Evolutionary conservation across 2,797 vertebrate species (phyloP), one percentile per base, ranked within the genome.

Genomic region (Pantherophis alleghaniensis): DNA sequence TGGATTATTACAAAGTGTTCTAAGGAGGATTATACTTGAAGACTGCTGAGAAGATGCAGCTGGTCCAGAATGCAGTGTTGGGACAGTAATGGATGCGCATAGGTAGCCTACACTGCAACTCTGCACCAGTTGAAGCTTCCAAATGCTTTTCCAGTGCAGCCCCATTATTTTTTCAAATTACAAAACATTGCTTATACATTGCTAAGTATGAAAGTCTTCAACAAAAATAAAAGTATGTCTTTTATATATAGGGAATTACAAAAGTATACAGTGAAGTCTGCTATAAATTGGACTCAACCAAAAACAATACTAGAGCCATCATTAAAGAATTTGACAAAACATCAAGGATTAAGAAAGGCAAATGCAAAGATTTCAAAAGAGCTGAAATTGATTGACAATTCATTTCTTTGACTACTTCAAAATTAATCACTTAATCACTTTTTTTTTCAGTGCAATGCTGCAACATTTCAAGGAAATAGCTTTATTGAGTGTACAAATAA

Each of bases 321-420:
- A 89, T 86, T 61, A 14, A 63, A 22, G 51, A 94, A 89, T 1
- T 55, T 91, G 91, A 89, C 28, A 90, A 95, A 92, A 95, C 92
- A 94, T 96, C 95, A 96, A 94, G 95, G 93, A 96, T 94, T 94
- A 95, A 94, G 91, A 94, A 90, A 92, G 96, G 91, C 86, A 95
- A 96, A 95, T 42, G 92, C 0, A 37, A 94, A 53, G 89, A 87
- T 94, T 92, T 63, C 26, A 63, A 92, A 14, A 91, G 53, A 90
- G 63, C 59, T 60, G 88, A 91, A 63, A 37, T n/a, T 90, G 95
- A 91, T 93, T 93, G 92, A 60, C 90, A 92, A 92, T 61, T 90
- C 79, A 32, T 86, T 94, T 92, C 91, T 92, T 94, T 91, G 79
- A 88, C 87, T 83, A 63, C 91, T 60, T 56, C 86, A 87, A 74